Conservation (phyloP, 2,797 vertebrate species). For the Hydrolagus colliei region DNA sequence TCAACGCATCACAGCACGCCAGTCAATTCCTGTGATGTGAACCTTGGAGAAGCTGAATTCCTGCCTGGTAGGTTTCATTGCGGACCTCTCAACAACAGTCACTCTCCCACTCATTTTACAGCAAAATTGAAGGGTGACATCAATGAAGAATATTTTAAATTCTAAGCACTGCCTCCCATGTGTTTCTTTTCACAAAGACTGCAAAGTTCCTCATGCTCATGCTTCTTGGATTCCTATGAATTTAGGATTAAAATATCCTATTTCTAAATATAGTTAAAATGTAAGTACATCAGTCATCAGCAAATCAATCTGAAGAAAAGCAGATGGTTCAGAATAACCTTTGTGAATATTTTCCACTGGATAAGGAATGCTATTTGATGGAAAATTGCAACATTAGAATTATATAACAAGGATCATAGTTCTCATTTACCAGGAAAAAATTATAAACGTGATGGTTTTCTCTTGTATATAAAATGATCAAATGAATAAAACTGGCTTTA, state of each 20-base stretch:
- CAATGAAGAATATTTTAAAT: background rate
- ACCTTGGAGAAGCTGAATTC: background rate
- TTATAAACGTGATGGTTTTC: too few relatives aligned
- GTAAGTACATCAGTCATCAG: background rate
- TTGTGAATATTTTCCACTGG: background rate
- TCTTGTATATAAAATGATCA: too few relatives aligned
- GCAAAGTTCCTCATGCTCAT: background rate
- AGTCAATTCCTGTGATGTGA: background rate
- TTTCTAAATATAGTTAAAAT: background rate
- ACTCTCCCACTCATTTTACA: background rate
- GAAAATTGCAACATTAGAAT: too few relatives aligned
- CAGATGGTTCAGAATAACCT: background rate
- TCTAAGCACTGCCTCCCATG: too few relatives aligned
- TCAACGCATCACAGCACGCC: background rate
- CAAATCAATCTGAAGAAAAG: background rate
- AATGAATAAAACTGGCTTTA: too few relatives aligned
- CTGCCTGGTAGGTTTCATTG: constrained; percentile 7
- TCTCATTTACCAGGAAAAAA: too few relatives aligned
- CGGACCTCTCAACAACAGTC: background rate
- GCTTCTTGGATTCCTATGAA: too few relatives aligned
- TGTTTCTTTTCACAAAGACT: background rate
- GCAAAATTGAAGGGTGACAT: background rate
- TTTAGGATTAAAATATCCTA: background rate
- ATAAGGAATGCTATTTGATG: too few relatives aligned
- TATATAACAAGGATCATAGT: too few relatives aligned